Evolutionary conservation across 2,113 vertebrate genomes (phyloP).

Genomic region (Notarius quadriscutis): DNA sequence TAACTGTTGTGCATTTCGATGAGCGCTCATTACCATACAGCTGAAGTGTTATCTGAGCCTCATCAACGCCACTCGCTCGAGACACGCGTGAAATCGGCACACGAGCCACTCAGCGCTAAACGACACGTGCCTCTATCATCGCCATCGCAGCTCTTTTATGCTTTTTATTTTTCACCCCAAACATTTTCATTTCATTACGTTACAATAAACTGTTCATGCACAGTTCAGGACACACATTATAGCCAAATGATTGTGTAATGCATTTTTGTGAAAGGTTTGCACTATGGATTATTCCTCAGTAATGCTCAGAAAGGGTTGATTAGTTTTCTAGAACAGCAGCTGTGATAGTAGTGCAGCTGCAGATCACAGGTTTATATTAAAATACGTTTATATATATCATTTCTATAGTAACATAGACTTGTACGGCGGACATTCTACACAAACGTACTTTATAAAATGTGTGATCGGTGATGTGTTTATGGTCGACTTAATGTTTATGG

Average conservation of each 20-base stretch:
- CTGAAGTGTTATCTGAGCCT: constrained; percentile 67
- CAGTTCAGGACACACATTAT: background rate
- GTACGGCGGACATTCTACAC: background rate
- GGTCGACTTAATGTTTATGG: background rate
- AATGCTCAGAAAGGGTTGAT: background rate
- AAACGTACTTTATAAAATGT: background rate
- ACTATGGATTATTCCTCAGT: background rate
- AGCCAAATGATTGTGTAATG: background rate
- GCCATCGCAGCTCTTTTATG: background rate
- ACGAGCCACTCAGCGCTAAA: constrained; percentile 56
- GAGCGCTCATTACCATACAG: constrained; percentile 74
- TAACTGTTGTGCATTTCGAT: constrained; percentile 28
- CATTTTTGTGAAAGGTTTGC: too few relatives aligned
- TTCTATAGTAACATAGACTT: background rate
- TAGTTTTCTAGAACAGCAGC: background rate
- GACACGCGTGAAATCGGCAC: constrained; percentile 68
- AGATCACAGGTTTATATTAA: background rate
- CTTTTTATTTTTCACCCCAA: background rate
- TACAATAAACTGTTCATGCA: background rate
- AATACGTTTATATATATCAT: background rate
- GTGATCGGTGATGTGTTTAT: background rate
- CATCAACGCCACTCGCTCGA: constrained; percentile 37
- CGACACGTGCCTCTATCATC: background rate
- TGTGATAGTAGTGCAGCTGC: background rate
- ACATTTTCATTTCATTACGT: background rate